Conservation (phyloP, 2,888 invertebrate species). For the Choristoneura rosaceana region DNA sequence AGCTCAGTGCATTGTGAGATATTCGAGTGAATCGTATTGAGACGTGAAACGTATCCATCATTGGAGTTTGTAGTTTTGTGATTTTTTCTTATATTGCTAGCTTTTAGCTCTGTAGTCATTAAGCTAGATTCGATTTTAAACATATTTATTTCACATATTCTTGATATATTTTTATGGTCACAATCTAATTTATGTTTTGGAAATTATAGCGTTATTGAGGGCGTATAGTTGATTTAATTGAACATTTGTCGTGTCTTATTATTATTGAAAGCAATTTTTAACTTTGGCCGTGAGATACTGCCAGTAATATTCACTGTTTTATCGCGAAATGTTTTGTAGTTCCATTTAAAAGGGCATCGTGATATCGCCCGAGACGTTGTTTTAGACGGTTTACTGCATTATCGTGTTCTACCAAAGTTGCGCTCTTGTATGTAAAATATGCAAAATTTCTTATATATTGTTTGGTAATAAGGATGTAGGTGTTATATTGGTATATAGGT, state of each 20-base stretch:
- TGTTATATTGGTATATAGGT: constrained; percentile 66
- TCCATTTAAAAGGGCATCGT: constrained; percentile 25
- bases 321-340: constrained; percentile 28
- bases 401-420: constrained; percentile 7
- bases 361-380: constrained; percentile 30
- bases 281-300: constrained; percentile 52
- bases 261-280: constrained; percentile 31
- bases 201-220: constrained; percentile 28
- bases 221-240: constrained; percentile 20
- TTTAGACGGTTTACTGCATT: constrained; percentile 35
- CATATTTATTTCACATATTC: constrained; percentile 71
- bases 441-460: constrained; percentile 4
- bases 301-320: constrained; percentile 52
- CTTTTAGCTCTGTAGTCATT: constrained; percentile 78
- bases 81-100: constrained; percentile 80
- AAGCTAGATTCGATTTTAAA: constrained; percentile 77
- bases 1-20: constrained; percentile 68
- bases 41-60: constrained; percentile 71
- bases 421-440: constrained; percentile 1
- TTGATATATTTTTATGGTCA: constrained; percentile 65
- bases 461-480: constrained; percentile 54
- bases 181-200: constrained; percentile 55
- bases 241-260: constrained; percentile 35
- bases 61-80: constrained; percentile 73
- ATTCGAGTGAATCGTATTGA: constrained; percentile 67